A percentile compares a stretch with the other conserved stretches of the same genome.
Evolutionary conservation across 2,113 vertebrate genomes (phyloP).

Genomic region (Phrynosoma platyrhinos): DNA sequence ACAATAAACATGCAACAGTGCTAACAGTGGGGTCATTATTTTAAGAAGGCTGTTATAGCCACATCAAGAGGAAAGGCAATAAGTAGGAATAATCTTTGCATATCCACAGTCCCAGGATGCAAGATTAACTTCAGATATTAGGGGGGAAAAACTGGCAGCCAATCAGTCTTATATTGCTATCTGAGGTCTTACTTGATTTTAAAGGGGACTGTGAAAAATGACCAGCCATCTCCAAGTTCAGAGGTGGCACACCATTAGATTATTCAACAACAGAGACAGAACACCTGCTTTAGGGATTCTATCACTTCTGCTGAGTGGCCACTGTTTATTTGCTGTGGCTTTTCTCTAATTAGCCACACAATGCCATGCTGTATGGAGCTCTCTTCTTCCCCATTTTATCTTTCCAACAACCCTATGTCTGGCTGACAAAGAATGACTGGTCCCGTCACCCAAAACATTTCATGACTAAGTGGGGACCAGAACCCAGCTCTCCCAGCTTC

Average conservation of each 20-base stretch:
- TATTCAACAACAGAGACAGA: too few species aligned
- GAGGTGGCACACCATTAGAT: too few species aligned
- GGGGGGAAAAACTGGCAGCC: not conserved
- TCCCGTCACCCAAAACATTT: not conserved
- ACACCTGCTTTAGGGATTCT: too few species aligned
- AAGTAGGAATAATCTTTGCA: not conserved
- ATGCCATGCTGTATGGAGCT: too few species aligned
- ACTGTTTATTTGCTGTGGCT: too few species aligned
- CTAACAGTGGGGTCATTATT: not conserved
- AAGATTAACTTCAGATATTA: not conserved
- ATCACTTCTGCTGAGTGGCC: too few species aligned
- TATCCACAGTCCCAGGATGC: not conserved
- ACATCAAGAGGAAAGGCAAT: not conserved
- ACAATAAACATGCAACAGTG: not conserved
- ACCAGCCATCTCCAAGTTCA: too few species aligned
- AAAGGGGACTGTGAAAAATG: too few species aligned
- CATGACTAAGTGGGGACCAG: not conserved
- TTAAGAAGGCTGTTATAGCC: not conserved
- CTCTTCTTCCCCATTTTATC: too few species aligned
- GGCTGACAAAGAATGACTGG: not conserved
- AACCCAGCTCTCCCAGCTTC: not conserved
- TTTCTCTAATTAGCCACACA: too few species aligned
- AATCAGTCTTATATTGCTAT: not conserved
- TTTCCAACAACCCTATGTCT: too few species aligned
- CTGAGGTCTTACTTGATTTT: not conserved